Base-by-base conservation (phyloP, 2,113 vertebrate species). In the Gymnocephalus cernua region DNA sequence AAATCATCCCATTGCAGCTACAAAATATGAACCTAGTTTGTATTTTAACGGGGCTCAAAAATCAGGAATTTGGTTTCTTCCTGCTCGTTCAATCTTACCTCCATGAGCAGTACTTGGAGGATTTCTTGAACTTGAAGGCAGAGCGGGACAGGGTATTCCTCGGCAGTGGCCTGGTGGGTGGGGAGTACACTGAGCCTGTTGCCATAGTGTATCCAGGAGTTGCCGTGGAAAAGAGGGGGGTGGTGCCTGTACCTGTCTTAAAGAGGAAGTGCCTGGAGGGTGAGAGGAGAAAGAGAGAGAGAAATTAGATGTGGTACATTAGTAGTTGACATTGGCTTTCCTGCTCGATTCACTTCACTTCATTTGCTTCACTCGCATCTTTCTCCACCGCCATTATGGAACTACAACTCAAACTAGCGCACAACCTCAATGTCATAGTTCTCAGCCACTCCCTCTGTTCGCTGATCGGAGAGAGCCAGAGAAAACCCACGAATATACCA, bases 71-170 rank as follows among this genome's bases (percentile, higher is more conserved):
- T 16, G 25, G 11, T 4, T 48, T 16, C 21, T 44, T 25, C 2
- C 12, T 7, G 21, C 23, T 32, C 2, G 2, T 68, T 10, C 23
- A 0, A 25, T 19, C 86, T 88, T 76, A 94, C 93, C 98, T 97
- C 98, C 98, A 99, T 83, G 97, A 99, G 94, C 98, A 99, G 94
- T 98, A 98, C 94, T 97, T 99, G 0, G 97, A 98, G 67, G 97
- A 98, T 82, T 99, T 99, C 96, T 99, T 99, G 94, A 99, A 99
- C 94, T 99, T 99, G 95, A 99, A 99, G 93, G 98, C 98, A 89
- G 98, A 99, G 93, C 98, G 97, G 88, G 98, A 99, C 23, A 99
- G 94, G 72, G 98, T 98, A 88, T 98, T 99, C 91, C 98, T 96
- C 72, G 98, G 98, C 89, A 99, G 93, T 27, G 98, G 98, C 90